Evolutionary conservation across 2,797 vertebrate genomes (phyloP).

Genomic region (Anguilla megastoma): DNA sequence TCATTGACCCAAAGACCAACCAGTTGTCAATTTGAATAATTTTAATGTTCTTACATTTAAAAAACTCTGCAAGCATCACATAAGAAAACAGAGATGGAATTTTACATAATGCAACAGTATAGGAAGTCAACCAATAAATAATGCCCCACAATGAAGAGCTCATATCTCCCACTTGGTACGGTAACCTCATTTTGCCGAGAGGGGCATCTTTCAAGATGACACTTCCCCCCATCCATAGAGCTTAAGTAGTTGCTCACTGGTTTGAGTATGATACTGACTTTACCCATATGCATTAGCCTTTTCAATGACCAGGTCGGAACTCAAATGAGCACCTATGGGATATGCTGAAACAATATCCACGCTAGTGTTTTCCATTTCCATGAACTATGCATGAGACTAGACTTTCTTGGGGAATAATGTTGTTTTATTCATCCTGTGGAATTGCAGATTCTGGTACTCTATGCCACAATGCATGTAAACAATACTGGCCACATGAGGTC

Average conservation of each 20-base stretch:
- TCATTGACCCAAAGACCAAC: conserved; percentile 6
- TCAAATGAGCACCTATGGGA: not conserved
- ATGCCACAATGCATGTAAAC: not conserved
- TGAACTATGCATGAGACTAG: not conserved
- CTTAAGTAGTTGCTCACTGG: not conserved
- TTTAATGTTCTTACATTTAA: conserved; percentile 17
- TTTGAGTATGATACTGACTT: not conserved
- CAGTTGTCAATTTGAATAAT: conserved; percentile 25
- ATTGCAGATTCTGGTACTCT: not conserved
- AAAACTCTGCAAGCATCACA: conserved; percentile 17
- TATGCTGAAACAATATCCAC: not conserved
- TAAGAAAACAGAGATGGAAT: not conserved
- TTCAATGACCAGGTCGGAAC: not conserved
- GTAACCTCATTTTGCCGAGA: not conserved
- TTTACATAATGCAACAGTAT: not conserved
- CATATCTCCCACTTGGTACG: not conserved
- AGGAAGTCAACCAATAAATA: not conserved
- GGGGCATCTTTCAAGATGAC: not conserved
- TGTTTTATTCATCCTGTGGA: not conserved
- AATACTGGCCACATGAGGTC: not conserved
- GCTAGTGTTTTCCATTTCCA: not conserved
- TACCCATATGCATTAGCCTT: not conserved
- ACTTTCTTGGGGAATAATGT: not conserved
- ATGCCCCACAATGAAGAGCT: no score
- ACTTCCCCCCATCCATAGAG: not conserved